These are phyloP conservation scores for Leuciscus waleckii DNA, from an alignment of 2,797 vertebrate species.

Conservation along the genomic window DNA sequence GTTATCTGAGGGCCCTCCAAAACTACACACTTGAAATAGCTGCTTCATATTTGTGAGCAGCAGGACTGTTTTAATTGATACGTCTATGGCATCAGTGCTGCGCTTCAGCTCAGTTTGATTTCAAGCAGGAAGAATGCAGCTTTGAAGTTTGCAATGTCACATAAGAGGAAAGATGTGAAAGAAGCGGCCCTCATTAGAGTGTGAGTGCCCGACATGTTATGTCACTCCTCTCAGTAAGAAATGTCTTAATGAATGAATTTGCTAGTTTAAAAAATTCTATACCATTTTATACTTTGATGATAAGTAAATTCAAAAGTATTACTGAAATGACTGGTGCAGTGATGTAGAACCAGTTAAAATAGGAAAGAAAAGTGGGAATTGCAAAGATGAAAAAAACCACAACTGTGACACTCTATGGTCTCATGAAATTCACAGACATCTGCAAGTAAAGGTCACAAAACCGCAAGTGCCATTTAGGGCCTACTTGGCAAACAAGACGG, in stretches of 20 bases:
- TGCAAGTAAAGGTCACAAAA: neutral
- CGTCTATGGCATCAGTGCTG: neutral
- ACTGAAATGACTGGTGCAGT: neutral
- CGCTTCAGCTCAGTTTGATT: conserved; percentile 23
- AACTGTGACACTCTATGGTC: neutral
- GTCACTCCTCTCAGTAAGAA: neutral
- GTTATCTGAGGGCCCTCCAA: neutral
- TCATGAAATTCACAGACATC: neutral
- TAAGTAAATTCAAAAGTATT: neutral
- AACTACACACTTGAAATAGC: conserved; percentile 20
- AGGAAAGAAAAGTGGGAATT: neutral
- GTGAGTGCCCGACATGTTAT: neutral
- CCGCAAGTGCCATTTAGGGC: neutral
- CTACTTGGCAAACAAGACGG: neutral
- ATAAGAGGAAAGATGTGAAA: conserved; percentile 33
- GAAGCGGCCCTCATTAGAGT: conserved; percentile 19
- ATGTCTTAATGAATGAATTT: conserved; percentile 3
- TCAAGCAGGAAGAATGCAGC: neutral
- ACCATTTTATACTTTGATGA: neutral
- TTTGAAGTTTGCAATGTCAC: conserved; percentile 37
- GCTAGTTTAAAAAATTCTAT: neutral
- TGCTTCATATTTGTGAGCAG: neutral
- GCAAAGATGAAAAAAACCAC: neutral
- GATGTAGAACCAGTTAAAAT: neutral
- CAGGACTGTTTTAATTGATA: conserved; percentile 28